A percentile compares a stretch with the other conserved stretches of the same genome.
phyloP scores from a whole-genome alignment of 2,888 invertebrate species.

The Drosophila picticornis region DNA sequence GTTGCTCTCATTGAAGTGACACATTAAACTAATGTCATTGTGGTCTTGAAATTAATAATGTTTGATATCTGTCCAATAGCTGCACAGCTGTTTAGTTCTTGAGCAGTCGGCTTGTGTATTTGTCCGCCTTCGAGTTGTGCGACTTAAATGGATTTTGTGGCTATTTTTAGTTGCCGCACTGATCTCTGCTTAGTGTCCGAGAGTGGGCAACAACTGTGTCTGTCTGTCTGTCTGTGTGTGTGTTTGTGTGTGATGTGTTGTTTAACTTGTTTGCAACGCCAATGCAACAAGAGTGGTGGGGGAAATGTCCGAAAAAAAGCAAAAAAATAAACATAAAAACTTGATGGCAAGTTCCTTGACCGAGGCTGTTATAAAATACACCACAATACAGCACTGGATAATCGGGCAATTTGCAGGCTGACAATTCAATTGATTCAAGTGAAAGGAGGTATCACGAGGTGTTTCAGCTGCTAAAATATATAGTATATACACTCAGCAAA shows the following conservation, averaged over 20 bases:
- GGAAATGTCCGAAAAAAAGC: slow-evolving; percentile 3
- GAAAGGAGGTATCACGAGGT: slow-evolving; percentile 57
- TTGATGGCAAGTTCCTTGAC: slow-evolving; percentile 66
- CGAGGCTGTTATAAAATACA: slow-evolving; percentile 35
- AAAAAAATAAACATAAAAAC: slow-evolving; percentile 8
- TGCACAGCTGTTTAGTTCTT: slow-evolving; percentile 48
- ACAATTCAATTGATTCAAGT: slow-evolving; percentile 61
- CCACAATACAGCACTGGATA: slow-evolving; percentile 41
- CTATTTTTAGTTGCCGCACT: slow-evolving; percentile 57
- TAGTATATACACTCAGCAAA: slow-evolving; percentile 12
- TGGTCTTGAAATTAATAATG: slow-evolving; percentile 36
- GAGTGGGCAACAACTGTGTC: slow-evolving; percentile 41
- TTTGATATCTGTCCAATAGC: slow-evolving; percentile 52
- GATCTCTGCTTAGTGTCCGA: slow-evolving; percentile 32
- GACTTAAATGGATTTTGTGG: slow-evolving; percentile 58
- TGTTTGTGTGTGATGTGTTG: slow-evolving; percentile 3
- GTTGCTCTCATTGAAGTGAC: slow-evolving; percentile 15
- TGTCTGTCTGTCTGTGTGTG: slow-evolving; percentile 10
- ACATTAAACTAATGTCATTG: slow-evolving; percentile 50
- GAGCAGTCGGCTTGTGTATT: slow-evolving; percentile 27
- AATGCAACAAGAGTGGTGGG: slow-evolving; percentile 31
- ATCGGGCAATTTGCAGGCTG: slow-evolving; percentile 61
- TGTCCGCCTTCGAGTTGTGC: slow-evolving; percentile 53
- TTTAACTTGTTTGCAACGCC: slow-evolving; percentile 55
- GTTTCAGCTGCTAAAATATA: slow-evolving; percentile 15